Conservation (phyloP, 2,888 invertebrate species). For the Mythimna albipuncta region DNA sequence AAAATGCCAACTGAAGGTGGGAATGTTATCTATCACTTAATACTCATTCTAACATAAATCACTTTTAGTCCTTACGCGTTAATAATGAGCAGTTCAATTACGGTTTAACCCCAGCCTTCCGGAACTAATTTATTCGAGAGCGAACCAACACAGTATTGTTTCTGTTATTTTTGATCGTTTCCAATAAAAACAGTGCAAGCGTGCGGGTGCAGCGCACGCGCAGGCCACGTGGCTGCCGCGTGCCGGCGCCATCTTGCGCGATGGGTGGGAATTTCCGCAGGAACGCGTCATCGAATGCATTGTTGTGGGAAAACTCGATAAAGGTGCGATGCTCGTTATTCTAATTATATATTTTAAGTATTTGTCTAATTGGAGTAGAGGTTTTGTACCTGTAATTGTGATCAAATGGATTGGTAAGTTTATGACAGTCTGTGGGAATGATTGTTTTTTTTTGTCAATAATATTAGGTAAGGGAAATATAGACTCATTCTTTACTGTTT, state of each 20-base stretch:
- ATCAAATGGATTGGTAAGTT: constrained; percentile 24
- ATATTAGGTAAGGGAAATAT: not conserved
- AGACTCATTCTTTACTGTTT: not conserved
- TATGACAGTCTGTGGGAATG: constrained; percentile 33
- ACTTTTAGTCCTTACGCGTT: constrained; percentile 70
- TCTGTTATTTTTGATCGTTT: constrained; percentile 87
- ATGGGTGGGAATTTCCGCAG: constrained; percentile 88
- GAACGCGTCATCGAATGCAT: constrained; percentile 74
- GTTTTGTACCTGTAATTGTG: constrained; percentile 37
- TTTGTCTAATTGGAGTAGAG: constrained; percentile 39
- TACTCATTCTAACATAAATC: constrained; percentile 21
- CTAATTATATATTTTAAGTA: constrained; percentile 59
- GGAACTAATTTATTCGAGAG: constrained; percentile 87
- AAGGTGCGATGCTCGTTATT: constrained; percentile 71
- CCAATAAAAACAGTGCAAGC: constrained; percentile 86
- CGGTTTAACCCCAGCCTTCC: constrained; percentile 85
- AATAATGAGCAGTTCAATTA: constrained; percentile 88
- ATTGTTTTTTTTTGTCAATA: not conserved
- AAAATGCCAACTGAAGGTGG: not conserved
- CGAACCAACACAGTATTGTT: constrained; percentile 84
- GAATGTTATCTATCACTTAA: not conserved
- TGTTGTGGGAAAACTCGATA: constrained; percentile 83
- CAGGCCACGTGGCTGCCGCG: constrained; percentile 77
- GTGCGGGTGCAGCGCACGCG: constrained; percentile 78
- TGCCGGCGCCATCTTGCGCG: constrained; percentile 84